A percentile compares a stretch with the other conserved stretches of the same genome.
phyloP scores from a whole-genome alignment of 2,113 vertebrate genomes.

The Lagopus leucura region DNA sequence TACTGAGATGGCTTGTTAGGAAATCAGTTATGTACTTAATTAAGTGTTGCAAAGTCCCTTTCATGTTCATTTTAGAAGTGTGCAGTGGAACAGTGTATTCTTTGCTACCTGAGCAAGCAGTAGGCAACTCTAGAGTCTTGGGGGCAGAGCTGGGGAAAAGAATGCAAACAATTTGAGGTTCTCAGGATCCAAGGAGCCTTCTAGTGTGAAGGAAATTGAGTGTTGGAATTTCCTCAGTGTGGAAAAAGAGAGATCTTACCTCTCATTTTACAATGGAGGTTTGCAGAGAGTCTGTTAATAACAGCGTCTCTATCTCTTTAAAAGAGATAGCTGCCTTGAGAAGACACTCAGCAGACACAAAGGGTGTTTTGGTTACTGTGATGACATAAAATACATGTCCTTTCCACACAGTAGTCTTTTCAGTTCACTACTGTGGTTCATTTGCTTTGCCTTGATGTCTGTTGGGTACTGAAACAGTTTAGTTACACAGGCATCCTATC shows the following conservation, averaged over 20 bases:
- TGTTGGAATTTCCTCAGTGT: not conserved
- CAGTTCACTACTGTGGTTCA: not conserved
- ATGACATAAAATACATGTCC: not conserved
- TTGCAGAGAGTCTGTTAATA: not conserved
- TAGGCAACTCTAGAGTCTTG: not conserved
- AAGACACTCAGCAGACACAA: not conserved
- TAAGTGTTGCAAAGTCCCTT: not conserved
- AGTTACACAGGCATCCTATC: not conserved
- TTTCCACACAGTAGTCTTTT: not conserved
- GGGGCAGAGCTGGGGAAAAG: not conserved
- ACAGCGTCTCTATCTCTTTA: too few relatives aligned
- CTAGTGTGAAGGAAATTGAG: not conserved
- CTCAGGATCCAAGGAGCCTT: not conserved
- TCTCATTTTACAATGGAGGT: not conserved
- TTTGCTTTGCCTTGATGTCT: not conserved
- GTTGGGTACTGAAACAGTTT: not conserved
- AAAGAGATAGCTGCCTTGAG: not conserved
- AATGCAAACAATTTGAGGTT: not conserved
- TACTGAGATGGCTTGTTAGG: not conserved
- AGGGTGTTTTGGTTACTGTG: fast-evolving
- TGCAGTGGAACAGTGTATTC: not conserved
- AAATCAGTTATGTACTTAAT: not conserved
- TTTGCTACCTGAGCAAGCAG: not conserved
- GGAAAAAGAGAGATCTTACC: not conserved
- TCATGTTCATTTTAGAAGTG: not conserved